phyloP scores from a whole-genome alignment of 2,797 vertebrate species.

The Microtus californicus region DNA sequence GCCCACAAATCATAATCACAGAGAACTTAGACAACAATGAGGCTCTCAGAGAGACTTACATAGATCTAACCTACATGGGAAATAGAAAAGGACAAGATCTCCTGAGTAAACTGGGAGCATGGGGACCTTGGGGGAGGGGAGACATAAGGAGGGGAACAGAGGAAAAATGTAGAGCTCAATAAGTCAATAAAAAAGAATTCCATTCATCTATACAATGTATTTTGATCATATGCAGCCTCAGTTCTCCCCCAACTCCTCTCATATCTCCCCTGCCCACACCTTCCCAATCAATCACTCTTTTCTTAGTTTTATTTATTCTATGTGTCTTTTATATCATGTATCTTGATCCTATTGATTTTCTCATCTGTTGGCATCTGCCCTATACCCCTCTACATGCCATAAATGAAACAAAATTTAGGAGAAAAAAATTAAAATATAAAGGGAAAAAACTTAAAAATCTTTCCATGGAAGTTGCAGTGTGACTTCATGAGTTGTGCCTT shows the following conservation, averaged over 20 bases:
- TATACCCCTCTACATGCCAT: fast-evolving
- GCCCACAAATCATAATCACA: no score
- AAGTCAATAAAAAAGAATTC: not conserved
- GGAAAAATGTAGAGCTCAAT: no score
- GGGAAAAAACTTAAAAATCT: not conserved
- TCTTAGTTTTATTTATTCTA: not conserved
- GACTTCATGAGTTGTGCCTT: not conserved
- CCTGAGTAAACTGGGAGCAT: no score
- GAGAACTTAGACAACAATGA: no score
- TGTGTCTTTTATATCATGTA: not conserved
- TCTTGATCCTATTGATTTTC: not conserved
- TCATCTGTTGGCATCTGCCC: not conserved
- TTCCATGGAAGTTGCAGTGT: not conserved
- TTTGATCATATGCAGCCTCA: not conserved
- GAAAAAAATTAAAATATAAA: not conserved
- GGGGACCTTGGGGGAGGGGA: no score
- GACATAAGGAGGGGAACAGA: no score
- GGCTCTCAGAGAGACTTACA: no score
- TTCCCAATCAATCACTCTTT: not conserved
- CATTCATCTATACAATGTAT: not conserved
- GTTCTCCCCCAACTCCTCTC: not conserved
- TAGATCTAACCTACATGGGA: no score
- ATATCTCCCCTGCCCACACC: not conserved
- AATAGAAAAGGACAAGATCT: no score
- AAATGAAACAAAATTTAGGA: not conserved